These are phyloP conservation scores for Neogale vison DNA, from an alignment of 2,113 vertebrate genomes.

Conservation along the genomic window DNA sequence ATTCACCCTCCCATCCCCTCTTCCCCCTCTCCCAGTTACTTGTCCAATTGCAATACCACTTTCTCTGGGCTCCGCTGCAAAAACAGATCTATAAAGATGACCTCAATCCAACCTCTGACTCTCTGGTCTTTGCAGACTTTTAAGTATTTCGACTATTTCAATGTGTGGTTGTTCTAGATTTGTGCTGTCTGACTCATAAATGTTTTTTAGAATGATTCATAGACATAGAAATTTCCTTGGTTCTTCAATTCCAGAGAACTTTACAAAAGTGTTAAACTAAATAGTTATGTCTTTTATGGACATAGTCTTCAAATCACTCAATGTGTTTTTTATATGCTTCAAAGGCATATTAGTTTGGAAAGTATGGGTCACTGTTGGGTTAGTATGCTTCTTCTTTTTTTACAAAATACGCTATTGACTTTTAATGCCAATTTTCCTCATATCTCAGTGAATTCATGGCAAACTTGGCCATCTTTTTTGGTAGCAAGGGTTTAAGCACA, in stretches of 20 bases:
- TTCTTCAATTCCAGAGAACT: neutral
- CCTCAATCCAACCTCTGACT: neutral
- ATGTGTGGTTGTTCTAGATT: neutral
- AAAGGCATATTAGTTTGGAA: neutral
- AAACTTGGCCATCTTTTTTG: neutral
- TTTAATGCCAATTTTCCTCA: neutral
- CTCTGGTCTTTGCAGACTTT: neutral
- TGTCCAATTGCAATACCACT: neutral
- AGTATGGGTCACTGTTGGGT: neutral
- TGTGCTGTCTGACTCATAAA: neutral
- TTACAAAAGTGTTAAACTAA: neutral
- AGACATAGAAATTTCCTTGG: neutral
- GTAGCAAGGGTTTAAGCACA: neutral
- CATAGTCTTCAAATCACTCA: neutral
- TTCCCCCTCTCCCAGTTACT: neutral
- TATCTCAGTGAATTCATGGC: neutral
- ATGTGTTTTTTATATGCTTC: neutral
- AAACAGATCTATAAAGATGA: neutral
- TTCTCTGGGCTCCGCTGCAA: neutral
- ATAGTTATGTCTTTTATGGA: neutral
- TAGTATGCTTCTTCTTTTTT: neutral
- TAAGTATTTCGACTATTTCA: neutral
- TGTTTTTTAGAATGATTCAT: neutral
- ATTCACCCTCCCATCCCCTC: fast-evolving
- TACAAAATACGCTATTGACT: neutral